Evolutionary conservation across 2,888 invertebrate species (phyloP), one percentile per base, ranked within the genome.

Genomic region (Melanotus villosus): DNA sequence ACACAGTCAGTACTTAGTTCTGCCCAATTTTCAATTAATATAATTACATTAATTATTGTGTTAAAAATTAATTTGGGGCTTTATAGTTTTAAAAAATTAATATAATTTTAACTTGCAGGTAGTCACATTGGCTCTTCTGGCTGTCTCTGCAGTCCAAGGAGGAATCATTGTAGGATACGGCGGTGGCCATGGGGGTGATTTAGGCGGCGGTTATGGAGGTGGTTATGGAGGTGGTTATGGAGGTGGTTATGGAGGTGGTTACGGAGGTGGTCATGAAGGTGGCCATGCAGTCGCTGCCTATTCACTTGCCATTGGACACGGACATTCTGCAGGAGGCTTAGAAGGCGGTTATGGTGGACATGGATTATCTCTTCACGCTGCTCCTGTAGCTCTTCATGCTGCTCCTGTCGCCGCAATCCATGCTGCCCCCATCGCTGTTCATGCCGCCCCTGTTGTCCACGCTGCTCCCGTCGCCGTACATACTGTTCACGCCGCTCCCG

Each of bases 401-500:
- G 52, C 52, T 16, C 52, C 52, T 10, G 19, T 52, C 1, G 47
- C 43, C 16, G 45, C n/a, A n/a, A n/a, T 45, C 34, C 57, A 56
- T 36, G 36, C 34, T 36, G 38, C 21, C 26, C 57, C 57, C 1
- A 12, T 38, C 52, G 59, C 41, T 14, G 14, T 52, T 19, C 16
- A 18, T 38, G 41, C 47, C 30, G 43, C 52, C 38, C 47, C 50
- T 21, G 50, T 47, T 45, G 45, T 45, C 5, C 45, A 45, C 14
- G 45, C 45, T 45, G 45, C 45, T n/a, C 45, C 45, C 16, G 45
- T 45, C 2, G 45, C 45, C 45, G 45, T 45, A 10, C 45, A 45
- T 6, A 45, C 45, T 9, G 45, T 45, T 19, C 45, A 45, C 3
- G 60, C 67, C 21, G 43, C 67, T 36, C 56, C 56, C 23, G 45